Percentiles rank a stretch among this genome's conserved stretches.
These are phyloP conservation scores for Clarias gariepinus DNA, from an alignment of 2,113 vertebrate genomes.

Conservation along the genomic window DNA sequence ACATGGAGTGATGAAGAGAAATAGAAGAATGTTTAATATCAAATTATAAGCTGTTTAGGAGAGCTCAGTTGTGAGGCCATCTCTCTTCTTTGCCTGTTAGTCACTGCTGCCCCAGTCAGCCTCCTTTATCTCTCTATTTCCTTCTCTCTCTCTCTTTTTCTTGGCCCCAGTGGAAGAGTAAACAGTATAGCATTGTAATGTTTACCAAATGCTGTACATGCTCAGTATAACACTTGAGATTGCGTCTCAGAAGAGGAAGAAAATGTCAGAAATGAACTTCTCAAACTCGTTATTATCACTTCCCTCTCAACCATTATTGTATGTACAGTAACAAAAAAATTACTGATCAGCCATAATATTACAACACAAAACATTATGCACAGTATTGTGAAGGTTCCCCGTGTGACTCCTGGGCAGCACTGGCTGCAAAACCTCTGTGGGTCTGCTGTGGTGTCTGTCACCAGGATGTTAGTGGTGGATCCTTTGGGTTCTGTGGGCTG, in stretches of 20 bases:
- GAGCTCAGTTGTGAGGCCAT: background rate
- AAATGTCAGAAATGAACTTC: background rate
- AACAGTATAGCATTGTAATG: background rate
- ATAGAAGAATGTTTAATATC: constrained; percentile 18
- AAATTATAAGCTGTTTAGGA: background rate
- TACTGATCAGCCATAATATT: too few species aligned
- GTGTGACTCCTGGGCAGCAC: too few species aligned
- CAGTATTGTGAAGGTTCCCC: too few species aligned
- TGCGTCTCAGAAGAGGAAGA: background rate
- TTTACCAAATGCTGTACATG: background rate
- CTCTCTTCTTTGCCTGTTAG: background rate
- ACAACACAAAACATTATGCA: too few species aligned
- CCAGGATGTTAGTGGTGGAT: too few species aligned
- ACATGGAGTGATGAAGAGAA: background rate
- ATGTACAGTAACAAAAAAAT: background rate
- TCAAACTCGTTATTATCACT: background rate
- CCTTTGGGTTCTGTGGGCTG: too few species aligned
- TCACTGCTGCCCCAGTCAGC: background rate
- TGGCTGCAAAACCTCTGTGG: too few species aligned
- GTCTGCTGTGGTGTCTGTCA: too few species aligned
- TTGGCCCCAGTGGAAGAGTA: background rate
- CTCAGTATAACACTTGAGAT: background rate
- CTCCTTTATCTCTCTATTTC: background rate
- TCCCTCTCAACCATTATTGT: background rate
- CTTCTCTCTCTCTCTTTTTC: background rate